A percentile compares a stretch with the other conserved stretches of the same genome.
These are phyloP conservation scores for Trissolcus japonicus DNA, from an alignment of 2,888 invertebrate genomes.

Conservation along the genomic window DNA sequence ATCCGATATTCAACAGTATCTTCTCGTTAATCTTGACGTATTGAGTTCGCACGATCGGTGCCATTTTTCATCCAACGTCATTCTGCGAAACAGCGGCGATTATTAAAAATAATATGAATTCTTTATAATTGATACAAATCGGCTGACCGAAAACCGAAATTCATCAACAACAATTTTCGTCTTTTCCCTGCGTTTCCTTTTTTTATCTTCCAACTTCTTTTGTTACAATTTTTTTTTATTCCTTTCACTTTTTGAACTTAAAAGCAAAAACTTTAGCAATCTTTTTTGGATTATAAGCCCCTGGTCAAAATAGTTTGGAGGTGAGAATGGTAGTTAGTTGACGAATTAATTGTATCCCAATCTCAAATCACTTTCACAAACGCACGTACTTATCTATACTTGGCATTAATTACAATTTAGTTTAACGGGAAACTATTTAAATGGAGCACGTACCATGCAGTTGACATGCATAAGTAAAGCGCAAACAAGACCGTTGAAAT, in stretches of 20 bases:
- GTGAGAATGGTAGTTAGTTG: too few species aligned
- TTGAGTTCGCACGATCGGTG: slow-evolving; percentile 26
- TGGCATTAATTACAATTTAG: slow-evolving; percentile 41
- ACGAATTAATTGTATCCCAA: slow-evolving; percentile 19
- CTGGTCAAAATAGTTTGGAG: too few species aligned
- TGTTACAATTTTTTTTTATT: too few species aligned
- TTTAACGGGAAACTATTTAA: slow-evolving; percentile 44
- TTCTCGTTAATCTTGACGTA: slow-evolving; percentile 24
- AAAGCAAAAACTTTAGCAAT: too few species aligned
- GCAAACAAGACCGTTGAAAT: slow-evolving; percentile 45
- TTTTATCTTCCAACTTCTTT: too few species aligned
- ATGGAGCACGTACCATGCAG: slow-evolving; percentile 31
- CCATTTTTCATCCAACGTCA: slow-evolving; percentile 21
- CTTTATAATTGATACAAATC: too few species aligned
- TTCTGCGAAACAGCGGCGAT: neutral
- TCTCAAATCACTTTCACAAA: slow-evolving; percentile 20
- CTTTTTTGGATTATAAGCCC: too few species aligned
- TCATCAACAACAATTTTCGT: too few species aligned
- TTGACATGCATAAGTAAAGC: slow-evolving; percentile 37
- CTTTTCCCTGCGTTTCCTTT: too few species aligned
- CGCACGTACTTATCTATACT: slow-evolving; percentile 21
- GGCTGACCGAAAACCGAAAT: too few species aligned
- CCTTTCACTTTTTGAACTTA: too few species aligned
- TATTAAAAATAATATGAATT: too few species aligned
- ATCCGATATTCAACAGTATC: slow-evolving; percentile 38